phyloP scores from a whole-genome alignment of 1,140 invertebrate genomes.

The Gryon sp. region DNA sequence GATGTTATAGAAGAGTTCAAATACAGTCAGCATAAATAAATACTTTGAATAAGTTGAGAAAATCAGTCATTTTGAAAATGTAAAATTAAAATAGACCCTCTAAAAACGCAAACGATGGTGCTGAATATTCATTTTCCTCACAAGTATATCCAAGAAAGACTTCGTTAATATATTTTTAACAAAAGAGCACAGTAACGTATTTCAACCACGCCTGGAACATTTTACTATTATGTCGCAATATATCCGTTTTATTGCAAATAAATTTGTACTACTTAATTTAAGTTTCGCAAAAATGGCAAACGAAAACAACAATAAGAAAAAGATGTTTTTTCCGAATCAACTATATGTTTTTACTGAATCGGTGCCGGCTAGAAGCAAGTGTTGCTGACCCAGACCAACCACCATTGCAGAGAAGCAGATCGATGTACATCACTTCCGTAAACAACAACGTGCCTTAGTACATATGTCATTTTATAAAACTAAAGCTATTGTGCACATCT shows the following conservation, averaged over 20 bases:
- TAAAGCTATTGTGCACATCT: constrained; percentile 17
- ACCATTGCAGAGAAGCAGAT: constrained; percentile 48
- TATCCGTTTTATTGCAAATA: constrained; percentile 23
- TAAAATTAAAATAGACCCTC: constrained; percentile 17
- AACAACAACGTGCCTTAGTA: constrained; percentile 51
- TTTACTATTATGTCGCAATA: neutral
- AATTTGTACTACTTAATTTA: constrained; percentile 26
- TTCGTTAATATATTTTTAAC: constrained; percentile 23
- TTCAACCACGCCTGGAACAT: constrained; percentile 22
- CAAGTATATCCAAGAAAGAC: neutral
- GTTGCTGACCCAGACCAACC: constrained; percentile 48
- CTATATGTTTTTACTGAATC: constrained; percentile 18
- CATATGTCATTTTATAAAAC: constrained; percentile 46
- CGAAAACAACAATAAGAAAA: constrained; percentile 13
- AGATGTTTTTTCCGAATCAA: constrained; percentile 22
- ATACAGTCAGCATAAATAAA: constrained; percentile 32
- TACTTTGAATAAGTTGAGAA: constrained; percentile 32
- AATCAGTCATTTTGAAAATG: constrained; percentile 9
- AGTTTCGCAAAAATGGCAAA: constrained; percentile 19
- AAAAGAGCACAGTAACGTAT: neutral
- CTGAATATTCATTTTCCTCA: constrained; percentile 30
- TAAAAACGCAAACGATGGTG: constrained; percentile 10
- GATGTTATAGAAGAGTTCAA: constrained; percentile 45
- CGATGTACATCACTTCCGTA: constrained; percentile 64
- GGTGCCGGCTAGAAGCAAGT: constrained; percentile 10